phyloP scores from a whole-genome alignment of 1,140 invertebrate genomes.

The Pseudobourletiella spinata region DNA sequence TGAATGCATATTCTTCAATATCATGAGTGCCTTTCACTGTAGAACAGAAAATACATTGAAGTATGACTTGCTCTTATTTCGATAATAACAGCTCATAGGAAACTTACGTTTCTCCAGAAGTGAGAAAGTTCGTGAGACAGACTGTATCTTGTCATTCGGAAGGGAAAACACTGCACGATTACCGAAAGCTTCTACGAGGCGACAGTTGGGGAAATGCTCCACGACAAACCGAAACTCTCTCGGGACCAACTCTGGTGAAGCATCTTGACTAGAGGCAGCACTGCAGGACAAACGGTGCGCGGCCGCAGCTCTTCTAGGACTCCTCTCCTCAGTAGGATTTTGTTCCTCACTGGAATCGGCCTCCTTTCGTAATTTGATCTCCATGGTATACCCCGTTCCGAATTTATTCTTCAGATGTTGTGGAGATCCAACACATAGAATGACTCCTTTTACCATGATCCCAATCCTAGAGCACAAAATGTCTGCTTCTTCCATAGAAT shows the following conservation, averaged over 20 bases:
- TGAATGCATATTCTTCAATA: conserved; percentile 75
- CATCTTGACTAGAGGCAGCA: too few relatives aligned
- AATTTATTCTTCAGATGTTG: conserved; percentile 73
- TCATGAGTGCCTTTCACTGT: conserved; percentile 42
- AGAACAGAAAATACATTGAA: too few relatives aligned
- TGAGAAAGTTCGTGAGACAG: conserved; percentile 64
- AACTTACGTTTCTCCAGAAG: conserved; percentile 65
- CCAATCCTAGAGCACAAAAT: conserved; percentile 69
- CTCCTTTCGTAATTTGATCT: conserved; percentile 68
- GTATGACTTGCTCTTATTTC: not conserved
- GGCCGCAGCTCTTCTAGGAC: too few relatives aligned
- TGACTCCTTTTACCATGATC: conserved; percentile 55
- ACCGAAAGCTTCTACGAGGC: conserved; percentile 58
- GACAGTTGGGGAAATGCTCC: not conserved
- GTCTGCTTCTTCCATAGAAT: conserved; percentile 88
- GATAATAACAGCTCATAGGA: too few relatives aligned
- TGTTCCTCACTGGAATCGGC: too few relatives aligned
- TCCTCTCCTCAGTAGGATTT: too few relatives aligned
- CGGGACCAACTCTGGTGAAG: too few relatives aligned
- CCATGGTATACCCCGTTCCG: conserved; percentile 67
- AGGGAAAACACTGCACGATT: conserved; percentile 70
- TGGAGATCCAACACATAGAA: conserved; percentile 61
- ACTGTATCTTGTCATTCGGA: conserved; percentile 62
- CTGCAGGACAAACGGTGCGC: too few relatives aligned
- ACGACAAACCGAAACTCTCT: not conserved